phyloP scores from a whole-genome alignment of 2,797 vertebrate genomes.

The Rhinogobio ventralis region DNA sequence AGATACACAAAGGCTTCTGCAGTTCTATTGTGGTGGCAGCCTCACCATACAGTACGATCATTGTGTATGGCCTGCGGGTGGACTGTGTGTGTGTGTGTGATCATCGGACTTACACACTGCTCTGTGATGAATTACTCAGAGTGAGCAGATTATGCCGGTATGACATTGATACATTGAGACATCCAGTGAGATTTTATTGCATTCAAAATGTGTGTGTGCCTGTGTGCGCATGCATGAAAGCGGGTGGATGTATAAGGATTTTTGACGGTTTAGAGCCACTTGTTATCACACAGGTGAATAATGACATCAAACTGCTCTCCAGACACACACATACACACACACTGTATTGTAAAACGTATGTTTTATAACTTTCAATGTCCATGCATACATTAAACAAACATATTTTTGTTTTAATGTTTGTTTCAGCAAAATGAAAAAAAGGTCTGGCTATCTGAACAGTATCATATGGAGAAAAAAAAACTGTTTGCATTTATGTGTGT shows the following conservation, averaged over 20 bases:
- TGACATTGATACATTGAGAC: constrained; percentile 83
- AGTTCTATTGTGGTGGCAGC: constrained; percentile 60
- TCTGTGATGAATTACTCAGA: constrained; percentile 57
- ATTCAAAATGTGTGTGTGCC: constrained; percentile 41
- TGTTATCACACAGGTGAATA: constrained; percentile 15
- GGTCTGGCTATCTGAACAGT: neutral
- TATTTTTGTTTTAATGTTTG: neutral
- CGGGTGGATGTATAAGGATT: constrained; percentile 15
- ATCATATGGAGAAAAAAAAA: neutral
- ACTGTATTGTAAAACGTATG: constrained; percentile 5
- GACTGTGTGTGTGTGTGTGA: constrained; percentile 40
- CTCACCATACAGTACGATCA: constrained; percentile 74
- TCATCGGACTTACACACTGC: constrained; percentile 45
- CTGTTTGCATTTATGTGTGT: constrained; percentile 29
- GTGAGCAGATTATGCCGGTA: constrained; percentile 76
- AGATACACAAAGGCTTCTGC: constrained; percentile 63
- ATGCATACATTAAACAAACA: neutral
- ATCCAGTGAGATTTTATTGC: constrained; percentile 65
- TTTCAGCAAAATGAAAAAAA: neutral
- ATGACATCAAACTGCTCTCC: neutral
- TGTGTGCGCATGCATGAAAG: constrained; percentile 9
- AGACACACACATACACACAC: neutral
- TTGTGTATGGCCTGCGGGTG: constrained; percentile 66
- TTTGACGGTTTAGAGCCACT: constrained; percentile 20
- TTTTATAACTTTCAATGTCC: neutral